These are phyloP conservation scores for Pterocles orientalis DNA, from an alignment of 2,113 vertebrate species.

Conservation along the genomic window DNA sequence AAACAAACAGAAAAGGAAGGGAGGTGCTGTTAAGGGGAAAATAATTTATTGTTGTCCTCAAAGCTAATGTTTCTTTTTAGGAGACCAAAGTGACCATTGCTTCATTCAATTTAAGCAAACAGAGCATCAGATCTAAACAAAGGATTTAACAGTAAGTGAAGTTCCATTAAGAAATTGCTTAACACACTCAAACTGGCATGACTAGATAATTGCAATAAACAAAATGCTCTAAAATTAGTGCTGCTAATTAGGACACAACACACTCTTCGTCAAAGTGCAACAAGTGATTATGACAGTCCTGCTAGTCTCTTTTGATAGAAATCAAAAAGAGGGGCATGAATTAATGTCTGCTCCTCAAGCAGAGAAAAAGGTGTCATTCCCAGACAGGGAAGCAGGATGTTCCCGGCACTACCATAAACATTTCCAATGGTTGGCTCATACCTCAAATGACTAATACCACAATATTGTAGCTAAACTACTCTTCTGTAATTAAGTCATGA, in stretches of 20 bases:
- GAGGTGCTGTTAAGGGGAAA: neutral
- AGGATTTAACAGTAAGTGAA: neutral
- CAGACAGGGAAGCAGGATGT: neutral
- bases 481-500: neutral
- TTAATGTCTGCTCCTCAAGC: neutral
- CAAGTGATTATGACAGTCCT: neutral
- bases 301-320: neutral
- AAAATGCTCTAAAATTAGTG: neutral
- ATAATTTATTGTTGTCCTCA: neutral
- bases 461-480: neutral
- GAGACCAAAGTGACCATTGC: neutral
- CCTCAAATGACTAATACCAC: neutral
- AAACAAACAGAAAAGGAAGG: neutral
- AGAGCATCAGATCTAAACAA: neutral
- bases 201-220: neutral
- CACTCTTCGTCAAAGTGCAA: neutral
- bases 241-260: neutral
- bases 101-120: neutral
- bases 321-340: neutral
- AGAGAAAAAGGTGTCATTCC: neutral
- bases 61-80: neutral
- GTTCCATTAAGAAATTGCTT: neutral
- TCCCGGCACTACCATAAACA: neutral
- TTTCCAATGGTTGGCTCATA: neutral
- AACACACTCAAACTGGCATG: neutral